These are phyloP conservation scores for Grantiella picta DNA, from an alignment of 2,113 vertebrate genomes.

Conservation along the genomic window DNA sequence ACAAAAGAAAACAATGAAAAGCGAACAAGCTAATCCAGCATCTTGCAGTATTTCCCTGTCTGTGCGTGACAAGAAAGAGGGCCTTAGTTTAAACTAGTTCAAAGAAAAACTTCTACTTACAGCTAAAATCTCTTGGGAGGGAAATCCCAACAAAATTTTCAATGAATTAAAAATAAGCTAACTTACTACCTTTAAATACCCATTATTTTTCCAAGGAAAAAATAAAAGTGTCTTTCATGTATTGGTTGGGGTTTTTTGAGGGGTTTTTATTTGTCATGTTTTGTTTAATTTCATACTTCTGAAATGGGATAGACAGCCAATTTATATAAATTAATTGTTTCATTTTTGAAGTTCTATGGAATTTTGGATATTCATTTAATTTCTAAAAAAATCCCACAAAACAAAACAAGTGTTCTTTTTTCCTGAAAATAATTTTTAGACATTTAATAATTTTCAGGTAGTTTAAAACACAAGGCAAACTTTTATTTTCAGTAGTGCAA, in stretches of 20 bases:
- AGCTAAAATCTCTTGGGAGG: conserved; percentile 34
- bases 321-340: background rate
- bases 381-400: background rate
- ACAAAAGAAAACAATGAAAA: conserved; percentile 72
- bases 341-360: background rate
- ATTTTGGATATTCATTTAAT: rapidly evolving
- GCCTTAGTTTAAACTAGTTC: conserved; percentile 64
- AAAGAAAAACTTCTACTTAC: conserved; percentile 58
- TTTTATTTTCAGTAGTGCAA: background rate
- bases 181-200: background rate
- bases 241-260: background rate
- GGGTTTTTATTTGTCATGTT: background rate
- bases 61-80: conserved; percentile 72
- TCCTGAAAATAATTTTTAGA: background rate
- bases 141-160: conserved; percentile 13
- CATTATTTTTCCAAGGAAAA: background rate
- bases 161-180: background rate
- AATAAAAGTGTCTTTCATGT: background rate
- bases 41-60: conserved; percentile 66
- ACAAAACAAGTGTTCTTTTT: background rate
- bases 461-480: background rate
- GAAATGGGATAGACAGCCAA: background rate
- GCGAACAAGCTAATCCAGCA: conserved; percentile 69
- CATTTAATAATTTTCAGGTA: background rate
- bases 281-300: background rate